phyloP scores from a whole-genome alignment of 2,797 vertebrate species.

The Ptychadena robeensis region DNA sequence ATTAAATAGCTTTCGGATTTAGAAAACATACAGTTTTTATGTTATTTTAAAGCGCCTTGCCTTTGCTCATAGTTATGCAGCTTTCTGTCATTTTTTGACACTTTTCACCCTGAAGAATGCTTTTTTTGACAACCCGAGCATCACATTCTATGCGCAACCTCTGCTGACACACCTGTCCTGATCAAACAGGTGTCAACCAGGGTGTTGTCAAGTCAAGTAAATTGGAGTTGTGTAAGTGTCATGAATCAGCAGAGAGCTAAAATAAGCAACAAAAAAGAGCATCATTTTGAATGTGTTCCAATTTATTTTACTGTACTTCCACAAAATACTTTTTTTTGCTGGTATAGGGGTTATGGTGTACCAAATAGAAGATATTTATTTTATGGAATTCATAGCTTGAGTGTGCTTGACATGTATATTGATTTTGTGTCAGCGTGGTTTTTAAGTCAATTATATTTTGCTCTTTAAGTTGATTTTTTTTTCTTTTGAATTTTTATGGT shows the following conservation, averaged over 20 bases:
- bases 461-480: neutral
- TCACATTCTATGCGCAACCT: constrained; percentile 53
- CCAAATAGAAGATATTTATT: constrained; percentile 42
- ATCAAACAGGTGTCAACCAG: constrained; percentile 61
- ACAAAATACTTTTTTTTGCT: constrained; percentile 31
- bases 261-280: constrained; percentile 52
- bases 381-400: constrained; percentile 22
- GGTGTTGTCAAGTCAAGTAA: constrained; percentile 62
- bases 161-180: constrained; percentile 61
- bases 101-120: constrained; percentile 50
- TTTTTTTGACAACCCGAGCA: constrained; percentile 56
- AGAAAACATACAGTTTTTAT: neutral
- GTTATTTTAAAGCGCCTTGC: constrained; percentile 48
- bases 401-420: constrained; percentile 23
- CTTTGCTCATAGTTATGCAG: constrained; percentile 51
- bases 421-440: constrained; percentile 28
- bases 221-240: constrained; percentile 61
- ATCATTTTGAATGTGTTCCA: constrained; percentile 58
- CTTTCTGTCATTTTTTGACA: constrained; percentile 57
- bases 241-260: constrained; percentile 60
- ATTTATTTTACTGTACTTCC: constrained; percentile 53
- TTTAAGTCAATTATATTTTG: constrained; percentile 23
- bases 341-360: constrained; percentile 22
- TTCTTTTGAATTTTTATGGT: neutral
- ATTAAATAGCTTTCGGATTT: constrained; percentile 40